Evolutionary conservation across 2,888 invertebrate genomes (phyloP).

Genomic region (Rugalucina vietnamica): DNA sequence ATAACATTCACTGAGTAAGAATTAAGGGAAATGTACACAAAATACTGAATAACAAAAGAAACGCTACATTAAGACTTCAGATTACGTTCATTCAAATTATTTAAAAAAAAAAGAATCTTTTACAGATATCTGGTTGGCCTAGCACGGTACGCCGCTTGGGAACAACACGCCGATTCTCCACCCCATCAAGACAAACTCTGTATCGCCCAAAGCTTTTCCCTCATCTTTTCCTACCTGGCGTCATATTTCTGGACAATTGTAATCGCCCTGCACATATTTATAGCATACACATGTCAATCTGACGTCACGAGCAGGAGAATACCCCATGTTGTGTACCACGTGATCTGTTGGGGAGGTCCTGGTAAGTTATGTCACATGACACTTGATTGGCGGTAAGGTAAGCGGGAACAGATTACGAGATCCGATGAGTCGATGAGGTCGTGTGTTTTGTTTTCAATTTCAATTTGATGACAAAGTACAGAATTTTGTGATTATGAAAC

Average conservation of each 20-base stretch:
- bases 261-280: not conserved
- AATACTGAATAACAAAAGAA: no score
- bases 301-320: not conserved
- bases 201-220: not conserved
- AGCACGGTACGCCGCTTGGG: not conserved
- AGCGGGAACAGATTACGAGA: no score
- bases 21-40: no score
- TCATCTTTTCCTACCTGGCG: not conserved
- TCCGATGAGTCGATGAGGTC: no score
- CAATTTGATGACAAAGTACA: no score
- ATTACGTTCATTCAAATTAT: no score
- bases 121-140: not conserved
- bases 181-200: not conserved
- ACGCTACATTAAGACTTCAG: no score
- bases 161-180: not conserved
- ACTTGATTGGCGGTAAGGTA: no score
- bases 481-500: no score
- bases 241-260: constrained; percentile 4
- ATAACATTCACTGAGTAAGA: no score
- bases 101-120: no score
- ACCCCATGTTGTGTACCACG: not conserved
- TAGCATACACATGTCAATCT: not conserved
- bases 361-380: not conserved
- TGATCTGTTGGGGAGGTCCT: not conserved
- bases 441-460: no score